These are phyloP conservation scores for Dryobotodes eremita DNA, from an alignment of 2,888 invertebrate species.

Conservation along the genomic window DNA sequence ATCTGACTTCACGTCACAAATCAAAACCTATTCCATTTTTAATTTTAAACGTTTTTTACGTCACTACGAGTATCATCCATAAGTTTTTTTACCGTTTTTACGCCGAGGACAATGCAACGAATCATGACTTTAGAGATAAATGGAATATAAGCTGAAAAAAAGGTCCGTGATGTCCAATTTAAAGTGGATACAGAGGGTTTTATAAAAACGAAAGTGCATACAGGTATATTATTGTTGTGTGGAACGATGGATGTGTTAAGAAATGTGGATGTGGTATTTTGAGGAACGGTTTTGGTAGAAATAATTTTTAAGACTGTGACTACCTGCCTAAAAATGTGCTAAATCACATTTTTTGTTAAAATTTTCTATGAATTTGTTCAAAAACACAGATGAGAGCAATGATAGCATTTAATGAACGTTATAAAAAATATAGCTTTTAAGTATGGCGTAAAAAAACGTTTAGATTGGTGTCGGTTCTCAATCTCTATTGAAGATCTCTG, in stretches of 20 bases:
- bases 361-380: too few relatives aligned
- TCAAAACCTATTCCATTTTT: slow-evolving; percentile 67
- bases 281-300: neutral
- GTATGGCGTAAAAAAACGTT: too few relatives aligned
- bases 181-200: slow-evolving; percentile 77
- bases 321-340: too few relatives aligned
- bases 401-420: too few relatives aligned
- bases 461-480: too few relatives aligned
- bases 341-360: too few relatives aligned
- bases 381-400: too few relatives aligned
- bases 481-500: too few relatives aligned
- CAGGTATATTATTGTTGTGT: slow-evolving; percentile 71
- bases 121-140: slow-evolving; percentile 87
- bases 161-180: slow-evolving; percentile 81
- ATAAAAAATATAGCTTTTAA: too few relatives aligned
- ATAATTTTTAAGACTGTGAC: too few relatives aligned
- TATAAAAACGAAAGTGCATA: slow-evolving; percentile 87
- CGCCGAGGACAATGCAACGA: slow-evolving; percentile 83
- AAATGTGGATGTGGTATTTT: slow-evolving; percentile 46
- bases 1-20: slow-evolving; percentile 61
- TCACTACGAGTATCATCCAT: slow-evolving; percentile 64
- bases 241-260: slow-evolving; percentile 26
- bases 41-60: slow-evolving; percentile 62
- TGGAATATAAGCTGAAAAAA: slow-evolving; percentile 81
- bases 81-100: slow-evolving; percentile 79